Evolutionary conservation across 1,140 invertebrate genomes (phyloP), one percentile per base, ranked within the genome.

Genomic region (Ostrea edulis): DNA sequence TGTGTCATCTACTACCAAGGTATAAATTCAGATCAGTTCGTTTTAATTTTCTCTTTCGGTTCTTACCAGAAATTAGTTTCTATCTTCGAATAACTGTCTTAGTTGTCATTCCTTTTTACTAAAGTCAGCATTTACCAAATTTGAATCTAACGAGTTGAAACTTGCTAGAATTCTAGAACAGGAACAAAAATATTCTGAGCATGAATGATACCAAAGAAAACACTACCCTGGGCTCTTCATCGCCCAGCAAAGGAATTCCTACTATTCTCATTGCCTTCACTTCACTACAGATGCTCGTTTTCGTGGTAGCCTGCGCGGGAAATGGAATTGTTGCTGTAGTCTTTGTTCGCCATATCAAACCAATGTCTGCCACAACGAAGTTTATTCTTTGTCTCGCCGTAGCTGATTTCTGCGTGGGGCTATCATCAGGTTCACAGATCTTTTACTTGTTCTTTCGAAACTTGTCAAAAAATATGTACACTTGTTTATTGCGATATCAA

Each of bases 371-470:
- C 14, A 90, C 87, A 65, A 89, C 89, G 51, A 88, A 81, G 25
- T 91, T 91, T 84, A 85, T 91, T 22, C 83, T 91, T 8, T 88
- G 86, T 65, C 86, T 91, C 22, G 89, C 90, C 62, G 71, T 89
- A 3, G 89, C 89, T 11, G 90, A 91, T 54, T 87, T 90, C n/a
- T 88, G 87, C n/a, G 89, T 89, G 22, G 90, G 90, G 5, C 8
- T 89, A 11, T 86, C 86, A 11, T 71, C 89, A 2, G 82, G 87
- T 0, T 89, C 77, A n/a, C 90, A 91, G 51, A 71, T 91, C 2
- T 53, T 91, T 8, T 91, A 90, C 53, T 77, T 89, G 54, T 86
- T 91, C 3, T 88, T 85, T 54, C 89, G 85, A 84, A 55, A 58
- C 17, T 54, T 89, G 20, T 54, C 87, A 25, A 52, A 58, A 7